phyloP scores from a whole-genome alignment of 2,888 invertebrate species.

The Coecobrya sp. region DNA sequence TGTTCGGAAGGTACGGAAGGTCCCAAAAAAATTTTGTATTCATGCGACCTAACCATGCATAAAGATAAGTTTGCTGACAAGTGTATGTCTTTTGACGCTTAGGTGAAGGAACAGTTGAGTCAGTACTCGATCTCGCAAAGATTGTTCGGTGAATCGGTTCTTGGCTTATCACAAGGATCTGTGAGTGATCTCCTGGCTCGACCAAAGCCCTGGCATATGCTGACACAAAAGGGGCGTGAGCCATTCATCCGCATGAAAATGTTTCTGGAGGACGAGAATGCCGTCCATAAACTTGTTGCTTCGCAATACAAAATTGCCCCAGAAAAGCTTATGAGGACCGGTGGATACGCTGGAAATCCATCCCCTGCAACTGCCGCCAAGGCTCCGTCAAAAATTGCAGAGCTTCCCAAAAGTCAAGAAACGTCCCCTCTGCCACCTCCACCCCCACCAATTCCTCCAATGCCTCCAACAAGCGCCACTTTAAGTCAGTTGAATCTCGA shows the following conservation, averaged over 20 bases:
- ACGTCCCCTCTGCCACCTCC: conserved; percentile 89
- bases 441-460: conserved; percentile 90
- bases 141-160: conserved; percentile 97
- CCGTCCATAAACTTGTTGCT: conserved; percentile 97
- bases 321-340: conserved; percentile 98
- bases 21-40: not conserved
- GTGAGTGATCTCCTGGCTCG: conserved; percentile 99
- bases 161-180: conserved; percentile 98
- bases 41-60: not conserved
- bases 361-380: conserved; percentile 87
- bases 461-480: conserved; percentile 88
- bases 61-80: not conserved
- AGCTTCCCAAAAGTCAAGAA: conserved; percentile 85
- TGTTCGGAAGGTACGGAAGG: conserved; percentile 93
- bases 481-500: conserved; percentile 69
- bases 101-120: conserved; percentile 97
- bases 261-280: conserved; percentile 98
- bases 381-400: conserved; percentile 85
- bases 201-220: conserved; percentile 99
- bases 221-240: conserved; percentile 96
- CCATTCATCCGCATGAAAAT: conserved; percentile 99
- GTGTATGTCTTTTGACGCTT: conserved; percentile 79
- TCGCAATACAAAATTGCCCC: conserved; percentile 99
- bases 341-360: conserved; percentile 95
- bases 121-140: conserved; percentile 99